These are phyloP conservation scores for Pocillopora meandrina DNA, from an alignment of 92 coral and sea anemone species.

Conservation along the genomic window DNA sequence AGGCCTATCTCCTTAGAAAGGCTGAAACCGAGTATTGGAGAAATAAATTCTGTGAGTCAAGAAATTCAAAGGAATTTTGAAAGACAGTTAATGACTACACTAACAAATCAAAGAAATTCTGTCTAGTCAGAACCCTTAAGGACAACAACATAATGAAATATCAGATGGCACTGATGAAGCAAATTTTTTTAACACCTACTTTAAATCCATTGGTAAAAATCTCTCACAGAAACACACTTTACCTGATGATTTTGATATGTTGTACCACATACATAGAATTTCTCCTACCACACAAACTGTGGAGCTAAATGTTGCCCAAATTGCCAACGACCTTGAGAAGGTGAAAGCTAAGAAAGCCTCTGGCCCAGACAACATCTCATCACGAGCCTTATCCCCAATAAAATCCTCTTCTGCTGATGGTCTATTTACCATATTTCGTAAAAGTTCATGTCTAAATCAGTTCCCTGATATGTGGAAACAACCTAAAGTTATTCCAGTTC, in stretches of 20 bases:
- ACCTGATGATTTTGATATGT: slow-evolving; percentile 19
- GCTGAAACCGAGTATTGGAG: too few species aligned
- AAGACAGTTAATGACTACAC: too few species aligned
- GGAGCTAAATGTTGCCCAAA: too few species aligned
- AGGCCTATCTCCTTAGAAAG: too few species aligned
- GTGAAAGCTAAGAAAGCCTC: neutral
- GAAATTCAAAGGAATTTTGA: too few species aligned
- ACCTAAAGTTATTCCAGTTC: too few species aligned
- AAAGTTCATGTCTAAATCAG: too few species aligned
- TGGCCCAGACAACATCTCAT: slow-evolving; percentile 35
- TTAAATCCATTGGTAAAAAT: slow-evolving; percentile 34
- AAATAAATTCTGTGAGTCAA: too few species aligned
- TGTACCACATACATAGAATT: slow-evolving; percentile 15
- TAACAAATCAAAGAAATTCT: slow-evolving; percentile 35
- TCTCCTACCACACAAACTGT: too few species aligned
- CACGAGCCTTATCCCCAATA: slow-evolving; percentile 21
- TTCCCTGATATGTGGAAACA: too few species aligned
- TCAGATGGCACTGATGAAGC: slow-evolving; percentile 33
- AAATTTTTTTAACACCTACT: slow-evolving; percentile 11
- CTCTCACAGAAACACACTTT: slow-evolving; percentile 23
- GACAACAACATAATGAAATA: slow-evolving; percentile 25
- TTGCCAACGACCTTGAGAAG: too few species aligned
- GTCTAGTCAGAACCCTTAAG: slow-evolving; percentile 24
- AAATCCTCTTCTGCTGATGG: slow-evolving; percentile 40
- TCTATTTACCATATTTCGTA: slow-evolving; percentile 9